Percentiles rank a stretch among this genome's conserved stretches.
These are phyloP conservation scores for Zapornia atra DNA, from an alignment of 2,113 vertebrate genomes.

Conservation along the genomic window DNA sequence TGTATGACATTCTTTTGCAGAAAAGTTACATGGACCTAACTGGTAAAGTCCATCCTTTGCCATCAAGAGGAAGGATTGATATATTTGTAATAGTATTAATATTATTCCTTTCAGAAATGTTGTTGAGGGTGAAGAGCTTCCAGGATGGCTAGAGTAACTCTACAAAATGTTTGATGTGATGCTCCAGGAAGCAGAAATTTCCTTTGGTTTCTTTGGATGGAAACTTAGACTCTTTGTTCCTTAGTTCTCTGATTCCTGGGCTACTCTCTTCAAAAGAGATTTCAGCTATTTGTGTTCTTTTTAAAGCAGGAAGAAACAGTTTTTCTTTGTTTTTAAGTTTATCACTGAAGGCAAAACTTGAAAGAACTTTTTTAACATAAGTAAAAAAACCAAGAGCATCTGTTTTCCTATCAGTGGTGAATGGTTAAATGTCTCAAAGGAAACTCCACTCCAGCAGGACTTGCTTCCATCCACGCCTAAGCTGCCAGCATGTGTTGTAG, in stretches of 20 bases:
- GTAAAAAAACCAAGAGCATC: background rate
- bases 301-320: constrained; percentile 54
- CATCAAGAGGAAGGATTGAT: constrained; percentile 4
- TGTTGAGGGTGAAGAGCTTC: background rate
- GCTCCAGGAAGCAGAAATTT: constrained; percentile 76
- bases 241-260: constrained; percentile 3
- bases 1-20: background rate
- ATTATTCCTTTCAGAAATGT: background rate
- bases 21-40: background rate
- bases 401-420: constrained; percentile 17
- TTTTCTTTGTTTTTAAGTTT: constrained; percentile 44
- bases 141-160: constrained; percentile 29
- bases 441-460: background rate
- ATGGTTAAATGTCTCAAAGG: background rate
- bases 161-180: constrained; percentile 72
- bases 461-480: background rate
- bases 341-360: constrained; percentile 44
- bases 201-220: constrained; percentile 45
- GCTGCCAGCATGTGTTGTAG: background rate
- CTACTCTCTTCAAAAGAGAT: constrained; percentile 60
- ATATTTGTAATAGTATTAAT: background rate
- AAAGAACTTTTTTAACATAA: constrained; percentile 42
- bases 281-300: constrained; percentile 58
- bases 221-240: constrained; percentile 55
- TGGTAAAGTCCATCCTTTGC: background rate